Evolutionary conservation across 30 jellyfish, hydroid and myxozoan species (phyloP).

Genomic region (Pelagia noctiluca): DNA sequence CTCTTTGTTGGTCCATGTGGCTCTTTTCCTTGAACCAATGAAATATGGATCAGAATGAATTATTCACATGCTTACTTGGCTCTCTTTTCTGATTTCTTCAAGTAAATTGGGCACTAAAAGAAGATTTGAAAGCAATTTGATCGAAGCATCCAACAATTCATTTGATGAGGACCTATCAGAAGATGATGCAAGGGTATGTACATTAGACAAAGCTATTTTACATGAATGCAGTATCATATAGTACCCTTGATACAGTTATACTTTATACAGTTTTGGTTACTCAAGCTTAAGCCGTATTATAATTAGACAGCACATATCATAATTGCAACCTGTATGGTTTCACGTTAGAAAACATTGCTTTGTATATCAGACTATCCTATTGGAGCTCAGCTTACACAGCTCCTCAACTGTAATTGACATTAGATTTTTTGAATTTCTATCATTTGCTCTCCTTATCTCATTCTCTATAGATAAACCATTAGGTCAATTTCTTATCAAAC

Average conservation of each 20-base stretch:
- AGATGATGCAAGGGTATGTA: constrained; percentile 1
- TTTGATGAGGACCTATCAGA: background rate
- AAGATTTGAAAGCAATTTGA: background rate
- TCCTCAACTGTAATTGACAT: background rate
- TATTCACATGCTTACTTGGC: background rate
- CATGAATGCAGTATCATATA: background rate
- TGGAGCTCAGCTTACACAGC: constrained; percentile 6
- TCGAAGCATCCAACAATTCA: background rate
- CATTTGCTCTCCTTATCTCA: background rate
- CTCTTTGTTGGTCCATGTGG: background rate
- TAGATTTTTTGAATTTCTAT: background rate
- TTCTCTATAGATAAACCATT: background rate
- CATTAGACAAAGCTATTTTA: background rate
- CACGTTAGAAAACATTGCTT: background rate
- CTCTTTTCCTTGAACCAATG: constrained; percentile 5
- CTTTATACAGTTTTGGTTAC: background rate
- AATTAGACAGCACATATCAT: background rate
- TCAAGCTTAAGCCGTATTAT: background rate
- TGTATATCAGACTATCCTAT: background rate
- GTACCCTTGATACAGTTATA: constrained; percentile 1
- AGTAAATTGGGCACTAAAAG: background rate
- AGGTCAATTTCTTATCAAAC: background rate
- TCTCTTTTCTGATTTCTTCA: background rate
- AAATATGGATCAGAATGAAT: background rate
- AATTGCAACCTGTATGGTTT: constrained; percentile 1